phyloP scores from a whole-genome alignment of 2,888 invertebrate genomes.

The Mesopsocus fuscifrons region DNA sequence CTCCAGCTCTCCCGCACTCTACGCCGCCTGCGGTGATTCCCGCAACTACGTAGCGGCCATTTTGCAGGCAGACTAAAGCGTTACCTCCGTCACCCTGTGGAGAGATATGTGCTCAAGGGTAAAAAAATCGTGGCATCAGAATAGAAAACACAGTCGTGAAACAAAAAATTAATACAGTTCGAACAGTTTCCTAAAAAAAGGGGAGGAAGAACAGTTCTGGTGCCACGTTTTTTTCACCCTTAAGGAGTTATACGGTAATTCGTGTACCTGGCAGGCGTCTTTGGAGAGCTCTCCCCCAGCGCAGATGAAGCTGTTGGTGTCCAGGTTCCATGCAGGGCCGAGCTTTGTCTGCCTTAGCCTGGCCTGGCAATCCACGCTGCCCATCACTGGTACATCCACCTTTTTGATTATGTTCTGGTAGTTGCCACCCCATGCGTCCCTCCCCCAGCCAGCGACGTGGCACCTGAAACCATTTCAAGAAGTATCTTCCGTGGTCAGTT shows the following conservation, averaged over 20 bases:
- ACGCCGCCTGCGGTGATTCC: constrained; percentile 20
- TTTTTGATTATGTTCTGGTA: constrained; percentile 51
- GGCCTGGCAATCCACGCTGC: constrained; percentile 40
- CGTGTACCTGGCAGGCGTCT: constrained; percentile 55
- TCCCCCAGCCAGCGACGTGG: constrained; percentile 54
- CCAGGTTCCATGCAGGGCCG: constrained; percentile 38
- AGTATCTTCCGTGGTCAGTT: background rate
- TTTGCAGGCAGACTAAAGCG: constrained; percentile 37
- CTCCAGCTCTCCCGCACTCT: constrained; percentile 22
- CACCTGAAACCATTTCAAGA: constrained; percentile 25
- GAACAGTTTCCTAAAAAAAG: too few relatives aligned
- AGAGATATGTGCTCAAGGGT: constrained; percentile 17
- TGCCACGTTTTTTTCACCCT: too few relatives aligned
- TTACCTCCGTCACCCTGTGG: constrained; percentile 57
- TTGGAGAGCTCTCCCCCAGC: constrained; percentile 58
- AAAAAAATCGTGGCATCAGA: background rate
- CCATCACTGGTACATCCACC: constrained; percentile 52
- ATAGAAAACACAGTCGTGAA: too few relatives aligned
- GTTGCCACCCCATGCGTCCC: constrained; percentile 33
- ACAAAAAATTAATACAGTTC: too few relatives aligned
- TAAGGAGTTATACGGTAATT: background rate
- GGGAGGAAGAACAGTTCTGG: too few relatives aligned
- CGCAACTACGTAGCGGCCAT: background rate
- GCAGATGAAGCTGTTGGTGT: constrained; percentile 49
- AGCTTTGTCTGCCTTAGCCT: constrained; percentile 43